Evolutionary conservation across 2,888 invertebrate species (phyloP).

Genomic region (Orthosia incerta): DNA sequence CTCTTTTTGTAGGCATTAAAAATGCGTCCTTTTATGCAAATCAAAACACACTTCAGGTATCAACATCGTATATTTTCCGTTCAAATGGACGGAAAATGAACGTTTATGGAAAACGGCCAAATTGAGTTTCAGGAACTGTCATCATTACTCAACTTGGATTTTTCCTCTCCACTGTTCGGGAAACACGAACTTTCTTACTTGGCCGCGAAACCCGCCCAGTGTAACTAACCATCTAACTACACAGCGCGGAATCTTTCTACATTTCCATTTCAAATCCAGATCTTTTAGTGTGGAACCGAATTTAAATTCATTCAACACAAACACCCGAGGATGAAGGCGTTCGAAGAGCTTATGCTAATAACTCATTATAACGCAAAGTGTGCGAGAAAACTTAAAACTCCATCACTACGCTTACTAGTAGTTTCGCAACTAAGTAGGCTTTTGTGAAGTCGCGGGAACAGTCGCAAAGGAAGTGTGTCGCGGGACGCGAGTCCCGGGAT

Average conservation of each 20-base stretch:
- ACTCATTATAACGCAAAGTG: slow-evolving; percentile 62
- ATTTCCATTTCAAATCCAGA: slow-evolving; percentile 45
- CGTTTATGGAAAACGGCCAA: slow-evolving; percentile 62
- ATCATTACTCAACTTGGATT: slow-evolving; percentile 62
- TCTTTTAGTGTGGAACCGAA: slow-evolving; percentile 44
- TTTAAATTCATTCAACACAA: slow-evolving; percentile 59
- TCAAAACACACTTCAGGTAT: slow-evolving; percentile 49
- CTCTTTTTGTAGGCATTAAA: slow-evolving; percentile 1
- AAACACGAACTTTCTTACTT: slow-evolving; percentile 31
- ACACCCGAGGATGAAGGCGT: slow-evolving; percentile 38
- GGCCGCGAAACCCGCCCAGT: not conserved
- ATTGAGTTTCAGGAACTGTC: slow-evolving; percentile 61
- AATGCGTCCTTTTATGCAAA: slow-evolving; percentile 37
- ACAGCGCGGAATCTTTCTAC: slow-evolving; percentile 18
- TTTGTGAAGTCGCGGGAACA: slow-evolving; percentile 55
- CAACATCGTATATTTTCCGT: slow-evolving; percentile 49
- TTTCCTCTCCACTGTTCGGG: slow-evolving; percentile 48
- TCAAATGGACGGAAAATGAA: slow-evolving; percentile 51
- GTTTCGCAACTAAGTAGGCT: slow-evolving; percentile 57
- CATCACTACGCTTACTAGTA: slow-evolving; percentile 36
- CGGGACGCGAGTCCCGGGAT: slow-evolving; percentile 37
- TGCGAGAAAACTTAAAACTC: slow-evolving; percentile 62
- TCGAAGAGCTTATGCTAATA: slow-evolving; percentile 60
- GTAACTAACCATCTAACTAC: slow-evolving; percentile 7
- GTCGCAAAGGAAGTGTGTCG: slow-evolving; percentile 61